Evolutionary conservation across 2,797 vertebrate species (phyloP), one percentile per base, ranked within the genome.

Genomic region (Cichlasoma orientale): DNA sequence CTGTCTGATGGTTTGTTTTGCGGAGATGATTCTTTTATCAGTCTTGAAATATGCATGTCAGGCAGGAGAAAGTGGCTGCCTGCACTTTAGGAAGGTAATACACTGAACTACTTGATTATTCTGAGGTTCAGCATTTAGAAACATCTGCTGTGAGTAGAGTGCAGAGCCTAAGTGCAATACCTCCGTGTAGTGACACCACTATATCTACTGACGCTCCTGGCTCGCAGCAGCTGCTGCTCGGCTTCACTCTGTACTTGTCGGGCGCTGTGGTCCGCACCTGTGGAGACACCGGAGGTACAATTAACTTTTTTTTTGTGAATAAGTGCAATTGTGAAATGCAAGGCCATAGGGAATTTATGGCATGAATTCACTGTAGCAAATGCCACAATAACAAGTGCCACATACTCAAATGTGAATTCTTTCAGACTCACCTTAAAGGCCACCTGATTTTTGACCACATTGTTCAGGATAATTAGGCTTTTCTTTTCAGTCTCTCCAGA

Each of bases 181-280:
- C 97, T 92, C 97, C 97, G 54, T 99, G 97, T 77, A 98, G 94
- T 76, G 98, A 98, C 14, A 99, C 96, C 38, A 97, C 87, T 72
- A 99, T 98, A 56, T 99, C 97, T n/a, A 98, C 73, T 0, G 95
- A 97, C 4, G 96, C 93, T 13, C 97, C 97, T 3, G 97, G 96
- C 58, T 99, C 97, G 93, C 97, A 98, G 92, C 94, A 96, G 93
- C 97, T 98, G 90, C 97, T 99, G 80, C 98, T 99, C 57, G 98
- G 98, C 90, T 99, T 99, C 80, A 99, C 98, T 77, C 97, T 93
- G 92, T 99, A 99, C 88, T 98, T 99, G 90, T 99, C 97, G 7
- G 98, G 98, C n/a, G 98, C 98, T 11, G 98, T 99, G 81, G 98
- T 99, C 88, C 97, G 96, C 18, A 99, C 98, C 98, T 99, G 90